Evolutionary conservation across 2,113 vertebrate species (phyloP).

Genomic region (Canis aureus): DNA sequence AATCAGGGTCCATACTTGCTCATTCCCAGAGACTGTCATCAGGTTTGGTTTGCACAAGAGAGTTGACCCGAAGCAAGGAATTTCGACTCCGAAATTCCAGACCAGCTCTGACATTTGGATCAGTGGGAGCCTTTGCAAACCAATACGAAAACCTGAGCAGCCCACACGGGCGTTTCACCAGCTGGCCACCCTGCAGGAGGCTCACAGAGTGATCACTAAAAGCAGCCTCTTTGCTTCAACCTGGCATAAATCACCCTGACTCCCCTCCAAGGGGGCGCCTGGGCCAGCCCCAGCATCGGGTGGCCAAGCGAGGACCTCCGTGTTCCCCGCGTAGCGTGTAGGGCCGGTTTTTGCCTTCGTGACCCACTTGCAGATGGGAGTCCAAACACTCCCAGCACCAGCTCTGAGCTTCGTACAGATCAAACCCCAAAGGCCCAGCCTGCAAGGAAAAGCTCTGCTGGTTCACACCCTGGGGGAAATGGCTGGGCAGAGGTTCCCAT

Average conservation of each 20-base stretch:
- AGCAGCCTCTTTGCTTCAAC: constrained; percentile 53
- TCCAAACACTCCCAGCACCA: not conserved
- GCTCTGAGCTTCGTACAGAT: not conserved
- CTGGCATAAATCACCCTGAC: constrained; percentile 15
- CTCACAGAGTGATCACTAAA: constrained; percentile 37
- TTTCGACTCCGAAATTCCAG: constrained; percentile 73
- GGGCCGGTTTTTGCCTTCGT: not conserved
- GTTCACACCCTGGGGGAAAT: not conserved
- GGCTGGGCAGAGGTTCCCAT: not conserved
- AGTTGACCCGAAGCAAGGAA: constrained; percentile 74
- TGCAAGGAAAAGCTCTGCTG: not conserved
- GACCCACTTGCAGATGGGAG: constrained; percentile 30
- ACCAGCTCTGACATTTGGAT: constrained; percentile 52
- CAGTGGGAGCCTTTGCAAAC: constrained; percentile 65
- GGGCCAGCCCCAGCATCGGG: not conserved
- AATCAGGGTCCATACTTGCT: not conserved
- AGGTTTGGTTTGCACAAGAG: constrained; percentile 52
- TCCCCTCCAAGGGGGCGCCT: not conserved
- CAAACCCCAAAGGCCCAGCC: not conserved
- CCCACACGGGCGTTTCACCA: constrained; percentile 56
- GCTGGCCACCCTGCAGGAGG: constrained; percentile 58
- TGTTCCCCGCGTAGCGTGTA: not conserved
- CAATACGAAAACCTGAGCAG: constrained; percentile 51
- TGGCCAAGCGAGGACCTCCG: not conserved
- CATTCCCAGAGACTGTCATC: constrained; percentile 49